A percentile compares a stretch with the other conserved stretches of the same genome.
Conservation (phyloP, 2,113 vertebrate species). For the Theristicus caerulescens region DNA sequence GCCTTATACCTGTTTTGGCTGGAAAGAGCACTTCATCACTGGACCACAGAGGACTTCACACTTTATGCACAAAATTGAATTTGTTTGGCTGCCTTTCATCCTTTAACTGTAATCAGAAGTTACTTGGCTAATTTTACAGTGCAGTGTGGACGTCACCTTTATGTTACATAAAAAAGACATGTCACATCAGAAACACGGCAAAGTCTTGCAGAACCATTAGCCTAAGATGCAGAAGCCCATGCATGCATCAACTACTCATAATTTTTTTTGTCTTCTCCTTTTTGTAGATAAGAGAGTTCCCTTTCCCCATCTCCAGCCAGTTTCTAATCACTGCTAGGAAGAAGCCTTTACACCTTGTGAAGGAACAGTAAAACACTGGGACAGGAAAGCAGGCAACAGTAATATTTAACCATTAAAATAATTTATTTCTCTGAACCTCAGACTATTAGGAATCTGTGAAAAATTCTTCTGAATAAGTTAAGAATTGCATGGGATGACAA, state of each 20-base stretch:
- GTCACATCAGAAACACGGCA: not conserved
- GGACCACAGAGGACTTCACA: not conserved
- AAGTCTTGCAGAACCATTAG: not conserved
- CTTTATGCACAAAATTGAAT: not conserved
- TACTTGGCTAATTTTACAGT: not conserved
- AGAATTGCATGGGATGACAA: not conserved
- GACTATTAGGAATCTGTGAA: not conserved
- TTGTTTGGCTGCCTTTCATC: not conserved
- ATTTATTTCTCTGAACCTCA: not conserved
- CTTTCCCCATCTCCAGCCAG: not conserved
- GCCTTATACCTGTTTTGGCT: not conserved
- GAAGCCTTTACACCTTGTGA: not conserved
- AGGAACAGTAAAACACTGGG: not conserved
- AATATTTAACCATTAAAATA: not conserved
- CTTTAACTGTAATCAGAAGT: not conserved
- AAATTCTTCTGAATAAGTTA: not conserved
- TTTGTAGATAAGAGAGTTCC: not conserved
- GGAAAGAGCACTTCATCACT: not conserved
- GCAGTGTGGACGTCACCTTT: fast-evolving
- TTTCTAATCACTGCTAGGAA: not conserved
- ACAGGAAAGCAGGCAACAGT: not conserved
- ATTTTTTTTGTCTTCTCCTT: not conserved
- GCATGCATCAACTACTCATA: not conserved
- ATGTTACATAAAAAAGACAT: not conserved
- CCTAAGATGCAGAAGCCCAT: not conserved